Evolutionary conservation across 2,113 vertebrate genomes (phyloP).

Genomic region (Nymphicus hollandicus): DNA sequence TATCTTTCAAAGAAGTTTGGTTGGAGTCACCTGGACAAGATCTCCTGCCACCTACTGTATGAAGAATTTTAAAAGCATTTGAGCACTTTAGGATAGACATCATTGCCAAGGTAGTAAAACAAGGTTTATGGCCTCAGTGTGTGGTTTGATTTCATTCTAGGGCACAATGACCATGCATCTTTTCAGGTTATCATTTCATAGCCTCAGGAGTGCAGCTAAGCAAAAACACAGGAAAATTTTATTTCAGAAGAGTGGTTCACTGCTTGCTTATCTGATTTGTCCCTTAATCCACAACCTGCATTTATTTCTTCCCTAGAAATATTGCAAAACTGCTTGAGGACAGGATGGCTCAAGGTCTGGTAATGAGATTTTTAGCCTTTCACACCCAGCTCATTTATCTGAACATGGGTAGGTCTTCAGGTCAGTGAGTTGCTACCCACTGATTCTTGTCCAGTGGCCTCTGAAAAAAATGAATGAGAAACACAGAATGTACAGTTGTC

Average conservation of each 20-base stretch:
- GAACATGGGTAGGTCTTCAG: slow-evolving; percentile 41
- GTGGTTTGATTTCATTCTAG: background rate
- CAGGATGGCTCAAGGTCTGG: slow-evolving; percentile 51
- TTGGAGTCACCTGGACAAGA: background rate
- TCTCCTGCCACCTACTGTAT: background rate
- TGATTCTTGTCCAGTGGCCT: background rate
- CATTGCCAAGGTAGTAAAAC: background rate
- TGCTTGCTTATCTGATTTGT: background rate
- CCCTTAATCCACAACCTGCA: slow-evolving; percentile 4
- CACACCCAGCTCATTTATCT: slow-evolving; percentile 49
- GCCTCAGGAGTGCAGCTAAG: background rate
- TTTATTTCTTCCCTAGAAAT: slow-evolving; percentile 35
- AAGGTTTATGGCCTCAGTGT: background rate
- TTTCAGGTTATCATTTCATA: background rate
- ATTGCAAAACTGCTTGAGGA: slow-evolving; percentile 40
- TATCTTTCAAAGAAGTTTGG: background rate
- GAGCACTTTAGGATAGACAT: background rate
- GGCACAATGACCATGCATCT: background rate
- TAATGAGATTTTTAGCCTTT: slow-evolving; percentile 66
- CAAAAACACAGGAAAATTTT: background rate
- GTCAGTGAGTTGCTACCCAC: slow-evolving; percentile 47
- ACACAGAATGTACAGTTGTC: background rate
- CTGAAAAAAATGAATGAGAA: slow-evolving; percentile 7
- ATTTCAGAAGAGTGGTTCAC: background rate
- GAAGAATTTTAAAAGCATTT: background rate